Percentiles rank a stretch among this genome's conserved stretches.
Conservation (phyloP, 1,140 invertebrate genomes). For the Hestina assimilis region DNA sequence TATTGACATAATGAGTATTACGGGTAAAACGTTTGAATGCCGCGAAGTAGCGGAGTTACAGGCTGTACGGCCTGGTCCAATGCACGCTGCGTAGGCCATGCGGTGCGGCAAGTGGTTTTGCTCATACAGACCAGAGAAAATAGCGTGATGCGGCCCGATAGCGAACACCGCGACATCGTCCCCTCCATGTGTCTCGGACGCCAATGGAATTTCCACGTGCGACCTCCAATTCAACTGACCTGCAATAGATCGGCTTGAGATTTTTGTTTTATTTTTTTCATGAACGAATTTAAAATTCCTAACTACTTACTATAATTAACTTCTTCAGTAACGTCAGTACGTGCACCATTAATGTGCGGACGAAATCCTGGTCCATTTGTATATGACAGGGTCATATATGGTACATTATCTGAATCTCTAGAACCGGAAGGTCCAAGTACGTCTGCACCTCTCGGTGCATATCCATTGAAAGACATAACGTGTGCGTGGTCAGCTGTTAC, state of each 20-base stretch:
- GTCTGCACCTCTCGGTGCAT: conserved; percentile 79
- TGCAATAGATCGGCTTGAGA: background rate
- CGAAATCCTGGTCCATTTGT: conserved; percentile 85
- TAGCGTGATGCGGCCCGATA: conserved; percentile 79
- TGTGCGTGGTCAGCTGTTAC: conserved; percentile 86
- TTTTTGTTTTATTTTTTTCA: background rate
- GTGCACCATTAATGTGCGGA: conserved; percentile 47
- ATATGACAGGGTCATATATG: conserved; percentile 86
- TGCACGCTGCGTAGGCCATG: conserved; percentile 78
- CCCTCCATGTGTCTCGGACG: conserved; percentile 79
- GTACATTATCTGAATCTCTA: conserved; percentile 67
- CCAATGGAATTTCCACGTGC: conserved; percentile 56
- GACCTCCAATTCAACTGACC: conserved; percentile 52
- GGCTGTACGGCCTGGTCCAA: conserved; percentile 42
- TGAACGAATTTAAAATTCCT: background rate
- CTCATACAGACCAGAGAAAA: conserved; percentile 81
- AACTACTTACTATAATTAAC: conserved; percentile 50
- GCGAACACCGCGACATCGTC: conserved; percentile 84
- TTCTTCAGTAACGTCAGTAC: conserved; percentile 55
- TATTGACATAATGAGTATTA: background rate
- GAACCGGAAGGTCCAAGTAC: conserved; percentile 77
- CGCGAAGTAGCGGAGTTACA: conserved; percentile 24
- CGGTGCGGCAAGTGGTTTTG: conserved; percentile 81
- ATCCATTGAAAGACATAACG: conserved; percentile 82
- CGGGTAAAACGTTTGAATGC: background rate